Percentiles rank a stretch among this genome's conserved stretches.
These are phyloP conservation scores for Cossypha polioptera DNA, from an alignment of 2,797 vertebrate species.

Conservation along the genomic window DNA sequence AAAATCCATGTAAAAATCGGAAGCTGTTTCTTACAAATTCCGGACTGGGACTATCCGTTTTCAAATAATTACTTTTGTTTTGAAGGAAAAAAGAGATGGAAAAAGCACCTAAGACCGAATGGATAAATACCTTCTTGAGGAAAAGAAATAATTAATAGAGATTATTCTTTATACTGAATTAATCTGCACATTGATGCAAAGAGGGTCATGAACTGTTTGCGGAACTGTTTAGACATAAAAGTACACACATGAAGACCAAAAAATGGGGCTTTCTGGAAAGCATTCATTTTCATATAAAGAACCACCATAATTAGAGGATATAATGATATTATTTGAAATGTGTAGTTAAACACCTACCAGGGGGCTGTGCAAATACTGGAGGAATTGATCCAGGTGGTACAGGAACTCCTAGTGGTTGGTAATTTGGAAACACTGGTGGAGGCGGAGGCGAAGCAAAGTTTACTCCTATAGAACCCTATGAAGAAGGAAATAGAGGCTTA, in stretches of 20 bases:
- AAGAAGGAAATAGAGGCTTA: slow-evolving; percentile 9
- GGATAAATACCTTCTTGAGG: background rate
- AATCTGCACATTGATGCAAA: background rate
- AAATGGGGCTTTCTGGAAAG: background rate
- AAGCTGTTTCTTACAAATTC: background rate
- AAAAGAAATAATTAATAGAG: background rate
- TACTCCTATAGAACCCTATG: slow-evolving; percentile 83
- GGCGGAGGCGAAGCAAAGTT: slow-evolving; percentile 84
- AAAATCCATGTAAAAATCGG: background rate
- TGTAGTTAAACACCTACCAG: slow-evolving; percentile 74
- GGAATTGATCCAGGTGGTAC: slow-evolving; percentile 80
- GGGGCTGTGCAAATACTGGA: slow-evolving; percentile 83
- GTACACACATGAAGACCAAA: background rate
- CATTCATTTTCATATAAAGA: background rate
- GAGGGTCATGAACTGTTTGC: background rate
- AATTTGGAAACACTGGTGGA: slow-evolving; percentile 83
- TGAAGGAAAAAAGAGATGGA: background rate
- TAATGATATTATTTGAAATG: background rate
- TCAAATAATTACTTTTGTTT: background rate
- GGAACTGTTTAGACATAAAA: background rate
- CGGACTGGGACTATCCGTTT: background rate
- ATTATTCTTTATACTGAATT: background rate
- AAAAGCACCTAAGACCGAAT: background rate
- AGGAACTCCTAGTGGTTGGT: slow-evolving; percentile 79
- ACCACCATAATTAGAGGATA: background rate